phyloP scores from a whole-genome alignment of 2,797 vertebrate species.

The Hephaestus fuliginosus region DNA sequence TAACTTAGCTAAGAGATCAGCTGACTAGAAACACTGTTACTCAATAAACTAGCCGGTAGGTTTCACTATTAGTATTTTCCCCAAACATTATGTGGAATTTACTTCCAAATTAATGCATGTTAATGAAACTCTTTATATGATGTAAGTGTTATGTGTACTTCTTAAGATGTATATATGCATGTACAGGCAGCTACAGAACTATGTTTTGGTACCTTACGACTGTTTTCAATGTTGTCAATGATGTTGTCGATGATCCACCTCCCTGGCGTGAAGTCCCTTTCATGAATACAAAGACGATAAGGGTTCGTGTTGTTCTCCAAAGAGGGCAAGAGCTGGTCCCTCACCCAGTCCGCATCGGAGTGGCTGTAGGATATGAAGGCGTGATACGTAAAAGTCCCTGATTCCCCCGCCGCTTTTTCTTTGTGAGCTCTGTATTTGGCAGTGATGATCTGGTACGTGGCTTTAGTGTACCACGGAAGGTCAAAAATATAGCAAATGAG shows the following conservation, averaged over 20 bases:
- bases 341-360: slow-evolving; percentile 90
- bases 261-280: slow-evolving; percentile 91
- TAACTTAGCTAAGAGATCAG: background rate
- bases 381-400: slow-evolving; percentile 80
- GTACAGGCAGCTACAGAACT: background rate
- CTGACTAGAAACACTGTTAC: background rate
- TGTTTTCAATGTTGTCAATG: slow-evolving; percentile 92
- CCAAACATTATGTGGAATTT: too few species aligned
- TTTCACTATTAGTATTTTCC: background rate
- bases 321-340: slow-evolving; percentile 83
- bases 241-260: slow-evolving; percentile 94
- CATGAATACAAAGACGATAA: slow-evolving; percentile 90
- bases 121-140: background rate
- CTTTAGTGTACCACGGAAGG: slow-evolving; percentile 88
- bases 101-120: too few species aligned
- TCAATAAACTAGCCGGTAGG: background rate
- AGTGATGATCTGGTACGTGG: slow-evolving; percentile 85
- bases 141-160: background rate
- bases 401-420: slow-evolving; percentile 47
- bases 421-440: slow-evolving; percentile 86
- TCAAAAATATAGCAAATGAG: slow-evolving; percentile 87
- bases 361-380: slow-evolving; percentile 93
- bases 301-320: slow-evolving; percentile 85
- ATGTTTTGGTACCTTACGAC: slow-evolving; percentile 83
- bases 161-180: background rate